Base-by-base conservation (phyloP, 2,113 vertebrate species). In the Misgurnus anguillicaudatus region DNA sequence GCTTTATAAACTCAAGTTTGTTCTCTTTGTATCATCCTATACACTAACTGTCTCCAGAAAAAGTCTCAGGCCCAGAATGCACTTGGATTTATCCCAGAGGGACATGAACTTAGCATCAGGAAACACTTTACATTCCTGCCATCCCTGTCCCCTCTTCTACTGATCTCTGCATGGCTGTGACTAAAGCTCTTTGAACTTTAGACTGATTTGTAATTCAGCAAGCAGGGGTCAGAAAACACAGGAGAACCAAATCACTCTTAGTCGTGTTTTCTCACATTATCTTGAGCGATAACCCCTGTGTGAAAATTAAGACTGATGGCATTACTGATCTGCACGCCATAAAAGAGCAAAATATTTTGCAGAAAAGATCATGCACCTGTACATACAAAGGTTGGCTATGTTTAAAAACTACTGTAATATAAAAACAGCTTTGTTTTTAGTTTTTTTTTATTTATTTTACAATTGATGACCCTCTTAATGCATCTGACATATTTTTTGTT, bases 71-170 rank as follows among this genome's bases (percentile, higher is more conserved):
- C 24, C 72, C 39, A 45, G 61, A 78, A 53, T 61, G 68, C 58
- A 62, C 63, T 51, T 58, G 10, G 6, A 55, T 31, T 24, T 57
- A 36, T 57, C 64, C 39, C 76, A 83, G 47, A 80, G 64, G 67
- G 51, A 68, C 70, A 38, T 77, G 38, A 79, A 41, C 39, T 81
- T 69, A 70, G 72, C 84, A 83, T 83, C 80, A 89, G 86, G 82
- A 87, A 87, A 63, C 55, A 24, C 53, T 84, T 85, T 83, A 77
- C 60, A 79, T 80, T 85, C 83, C 55, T 84, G 42, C 76, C 39
- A 21, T 21, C 39, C 64, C 9, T 70, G 65, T 80, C 71, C 5
- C 60, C 68, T 38, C 78, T 62, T 68, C 48, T 48, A 10, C 2
- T 61, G 69, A 36, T 86, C 71, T 42, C 53, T 70, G 53, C 19